phyloP scores from a whole-genome alignment of 2,797 vertebrate species.

The Platalea minor region DNA sequence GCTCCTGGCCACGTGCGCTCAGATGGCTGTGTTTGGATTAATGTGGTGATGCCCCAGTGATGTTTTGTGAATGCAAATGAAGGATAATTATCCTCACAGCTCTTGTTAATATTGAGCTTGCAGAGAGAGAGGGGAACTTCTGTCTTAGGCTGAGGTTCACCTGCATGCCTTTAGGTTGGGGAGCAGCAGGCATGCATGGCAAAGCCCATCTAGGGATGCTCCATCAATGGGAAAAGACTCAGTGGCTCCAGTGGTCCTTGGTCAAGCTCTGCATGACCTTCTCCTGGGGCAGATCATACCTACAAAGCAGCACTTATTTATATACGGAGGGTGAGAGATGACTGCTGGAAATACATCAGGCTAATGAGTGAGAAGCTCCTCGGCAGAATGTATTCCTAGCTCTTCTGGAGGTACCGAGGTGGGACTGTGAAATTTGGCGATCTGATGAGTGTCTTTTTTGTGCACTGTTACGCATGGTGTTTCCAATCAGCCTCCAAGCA shows the following conservation, averaged over 20 bases:
- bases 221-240: neutral
- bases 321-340: neutral
- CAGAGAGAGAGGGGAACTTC: neutral
- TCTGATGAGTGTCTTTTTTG: neutral
- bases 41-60: neutral
- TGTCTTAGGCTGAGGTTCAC: neutral
- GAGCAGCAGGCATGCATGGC: neutral
- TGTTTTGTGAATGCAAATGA: neutral
- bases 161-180: neutral
- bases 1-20: neutral
- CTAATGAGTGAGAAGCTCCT: neutral
- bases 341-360: neutral
- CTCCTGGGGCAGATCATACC: neutral
- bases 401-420: neutral
- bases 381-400: neutral
- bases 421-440: neutral
- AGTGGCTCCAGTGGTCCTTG: neutral
- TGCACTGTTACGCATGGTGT: slow-evolving; percentile 36
- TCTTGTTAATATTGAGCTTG: neutral
- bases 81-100: neutral
- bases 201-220: neutral
- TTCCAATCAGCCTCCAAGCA: slow-evolving; percentile 31
- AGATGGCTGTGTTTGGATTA: neutral
- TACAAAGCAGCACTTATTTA: neutral
- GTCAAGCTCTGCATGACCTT: neutral